Evolutionary conservation across 1,140 invertebrate genomes (phyloP), one percentile per base, ranked within the genome.

Genomic region (Leguminivora glycinivorella): DNA sequence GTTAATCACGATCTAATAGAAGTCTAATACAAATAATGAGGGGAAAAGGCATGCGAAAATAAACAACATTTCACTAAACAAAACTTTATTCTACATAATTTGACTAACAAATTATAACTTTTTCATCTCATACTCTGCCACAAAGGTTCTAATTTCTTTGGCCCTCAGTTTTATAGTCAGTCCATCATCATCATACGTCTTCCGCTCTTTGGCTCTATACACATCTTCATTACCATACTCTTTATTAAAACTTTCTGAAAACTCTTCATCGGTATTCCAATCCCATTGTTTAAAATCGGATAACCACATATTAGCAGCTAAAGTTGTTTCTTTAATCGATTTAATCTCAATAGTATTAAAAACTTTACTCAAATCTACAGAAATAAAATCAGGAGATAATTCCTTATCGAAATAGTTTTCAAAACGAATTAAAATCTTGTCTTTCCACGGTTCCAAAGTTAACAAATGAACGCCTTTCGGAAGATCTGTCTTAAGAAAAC

Each of bases 361-460:
- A 1, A 96, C 72, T 24, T 75, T 60, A 7, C 29, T 67, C 3
- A 92, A 68, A 78, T 92, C 82, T 0, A 92, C 72, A 24, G 77
- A 52, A 9, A 82, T 47, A 0, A 82, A 78, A 25, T 85, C 72
- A 1, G 83, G 69, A 67, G 95, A 94, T 85, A 97, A 96, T 4
- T 89, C 88, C 14, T 92, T 92, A 82, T 98, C 96, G 72, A 96
- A 94, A 73, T 97, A 93, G 90, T 99, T 97, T 80, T 99, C 98
- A 0, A 99, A 87, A 69, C 98, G 92, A 0, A 99, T 72, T 10
- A 99, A 89, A 10, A 97, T 77, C 25, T 83, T 83, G 3, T 92
- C 92, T 47, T 93, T 93, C 94, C 96, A 96, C 12, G 96, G 95
- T 83, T 99, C 97, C 56, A 99, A 82, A 24, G 98, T 98, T n/a